Percentiles rank a stretch among this genome's conserved stretches.
Evolutionary conservation across 2,113 vertebrate genomes (phyloP).

Genomic region (Podocnemis expansa): DNA sequence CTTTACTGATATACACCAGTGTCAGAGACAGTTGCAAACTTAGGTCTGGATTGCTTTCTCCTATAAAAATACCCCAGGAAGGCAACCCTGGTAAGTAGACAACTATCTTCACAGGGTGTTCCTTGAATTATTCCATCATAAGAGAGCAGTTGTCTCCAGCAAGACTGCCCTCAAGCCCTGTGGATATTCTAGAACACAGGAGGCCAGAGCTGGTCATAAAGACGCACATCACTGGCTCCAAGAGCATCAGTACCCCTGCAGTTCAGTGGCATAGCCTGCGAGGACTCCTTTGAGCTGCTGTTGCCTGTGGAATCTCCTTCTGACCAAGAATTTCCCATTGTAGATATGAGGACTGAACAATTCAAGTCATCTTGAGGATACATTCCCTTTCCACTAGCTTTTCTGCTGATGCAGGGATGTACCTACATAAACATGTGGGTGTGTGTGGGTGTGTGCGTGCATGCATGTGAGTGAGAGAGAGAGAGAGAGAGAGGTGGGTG

Average conservation of each 20-base stretch:
- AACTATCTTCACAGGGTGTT: neutral
- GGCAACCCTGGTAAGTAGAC: neutral
- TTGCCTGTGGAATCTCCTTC: neutral
- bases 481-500: no score
- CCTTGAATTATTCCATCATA: neutral
- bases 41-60: neutral
- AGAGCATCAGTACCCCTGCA: neutral
- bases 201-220: neutral
- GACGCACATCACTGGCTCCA: neutral
- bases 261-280: neutral
- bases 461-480: no score
- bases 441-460: no score
- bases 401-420: neutral
- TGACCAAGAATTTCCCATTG: neutral
- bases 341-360: neutral
- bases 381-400: neutral
- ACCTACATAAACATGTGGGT: fast-evolving
- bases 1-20: neutral
- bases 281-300: neutral
- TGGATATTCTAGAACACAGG: neutral
- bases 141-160: neutral
- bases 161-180: neutral
- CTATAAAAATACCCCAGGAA: neutral
- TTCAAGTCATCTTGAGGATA: neutral
- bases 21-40: neutral